Base-by-base conservation (phyloP, 2,888 invertebrate genomes). In the Biston betularia region DNA sequence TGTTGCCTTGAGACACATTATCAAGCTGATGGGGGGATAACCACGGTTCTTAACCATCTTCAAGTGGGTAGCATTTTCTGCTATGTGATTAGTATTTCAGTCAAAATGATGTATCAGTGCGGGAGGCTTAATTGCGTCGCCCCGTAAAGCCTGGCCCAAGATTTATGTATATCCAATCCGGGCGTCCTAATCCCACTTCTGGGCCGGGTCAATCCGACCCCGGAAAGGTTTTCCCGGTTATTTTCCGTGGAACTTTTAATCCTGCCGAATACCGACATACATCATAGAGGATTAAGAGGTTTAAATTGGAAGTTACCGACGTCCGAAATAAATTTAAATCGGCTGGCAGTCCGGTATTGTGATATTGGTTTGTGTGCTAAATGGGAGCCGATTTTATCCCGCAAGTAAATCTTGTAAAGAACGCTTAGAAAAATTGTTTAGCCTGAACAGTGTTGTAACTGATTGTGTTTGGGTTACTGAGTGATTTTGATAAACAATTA, bases 251-350 rank as follows among this genome's bases (percentile, higher is more conserved):
- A 93, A 93, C 93, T 93, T 93, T 93, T 93, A 93, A 93, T 93
- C 93, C 93, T 79, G 87, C 89, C 89, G 92, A 93, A 93, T 93
- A 93, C 93, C 93, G 89, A 91, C 92, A 93, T 93, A 92, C 92
- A 93, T 93, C 93, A 93, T 93, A 92, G 90, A 88, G 93, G 93
- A 93, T 93, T 93, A 93, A 93, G 93, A 93, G 93, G 93, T 93
- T 93, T 93, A 93, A 93, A 93, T 93, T 93, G 93, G 93, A 93
- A 93, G 93, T 93, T 93, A 93, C 93, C 93, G 92, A 92, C 93
- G 93, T 90, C 90, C 92, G 92, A 92, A 92, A 93, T 93, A 93
- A 93, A 93, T 93, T 93, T 92, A 92, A 92, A 93, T 93, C 93
- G 93, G 89, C 86, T 88, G 91, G 92, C 92, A 91, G 85, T 86